Percentiles rank a stretch among this genome's conserved stretches.
Evolutionary conservation across 2,113 vertebrate genomes (phyloP).

Genomic region (Marcusenius ussheri): DNA sequence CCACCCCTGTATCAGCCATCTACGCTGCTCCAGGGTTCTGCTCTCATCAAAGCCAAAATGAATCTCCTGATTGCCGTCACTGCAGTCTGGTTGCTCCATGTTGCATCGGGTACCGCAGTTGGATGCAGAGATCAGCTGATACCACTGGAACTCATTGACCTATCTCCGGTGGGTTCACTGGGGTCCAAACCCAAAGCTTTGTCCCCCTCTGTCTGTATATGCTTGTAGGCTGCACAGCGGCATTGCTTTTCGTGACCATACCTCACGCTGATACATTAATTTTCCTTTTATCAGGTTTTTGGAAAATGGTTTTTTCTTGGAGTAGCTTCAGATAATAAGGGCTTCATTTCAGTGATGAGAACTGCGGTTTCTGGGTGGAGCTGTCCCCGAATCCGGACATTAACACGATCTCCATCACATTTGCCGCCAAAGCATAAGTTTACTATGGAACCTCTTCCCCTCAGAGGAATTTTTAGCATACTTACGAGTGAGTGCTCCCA

Average conservation of each 20-base stretch:
- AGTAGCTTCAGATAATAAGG: not conserved
- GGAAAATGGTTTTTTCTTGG: not conserved
- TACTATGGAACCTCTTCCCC: not conserved
- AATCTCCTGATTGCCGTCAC: not conserved
- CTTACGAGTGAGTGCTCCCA: not conserved
- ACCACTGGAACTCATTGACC: not conserved
- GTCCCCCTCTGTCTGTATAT: not conserved
- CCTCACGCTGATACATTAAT: not conserved
- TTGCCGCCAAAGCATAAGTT: not conserved
- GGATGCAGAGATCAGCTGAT: not conserved
- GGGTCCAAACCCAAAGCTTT: not conserved
- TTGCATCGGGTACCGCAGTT: not conserved
- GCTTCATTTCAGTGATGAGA: not conserved
- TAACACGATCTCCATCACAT: not conserved
- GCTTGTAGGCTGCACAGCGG: not conserved
- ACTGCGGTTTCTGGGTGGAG: not conserved
- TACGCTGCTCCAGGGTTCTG: not conserved
- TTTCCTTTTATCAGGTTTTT: not conserved
- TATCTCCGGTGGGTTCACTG: not conserved
- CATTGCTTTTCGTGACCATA: not conserved
- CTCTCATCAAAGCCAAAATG: not conserved
- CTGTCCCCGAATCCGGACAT: not conserved
- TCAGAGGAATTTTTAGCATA: not conserved
- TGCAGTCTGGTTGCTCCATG: not conserved
- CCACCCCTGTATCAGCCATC: not conserved